phyloP scores from a whole-genome alignment of 2,113 vertebrate genomes.

The Meriones unguiculatus region DNA sequence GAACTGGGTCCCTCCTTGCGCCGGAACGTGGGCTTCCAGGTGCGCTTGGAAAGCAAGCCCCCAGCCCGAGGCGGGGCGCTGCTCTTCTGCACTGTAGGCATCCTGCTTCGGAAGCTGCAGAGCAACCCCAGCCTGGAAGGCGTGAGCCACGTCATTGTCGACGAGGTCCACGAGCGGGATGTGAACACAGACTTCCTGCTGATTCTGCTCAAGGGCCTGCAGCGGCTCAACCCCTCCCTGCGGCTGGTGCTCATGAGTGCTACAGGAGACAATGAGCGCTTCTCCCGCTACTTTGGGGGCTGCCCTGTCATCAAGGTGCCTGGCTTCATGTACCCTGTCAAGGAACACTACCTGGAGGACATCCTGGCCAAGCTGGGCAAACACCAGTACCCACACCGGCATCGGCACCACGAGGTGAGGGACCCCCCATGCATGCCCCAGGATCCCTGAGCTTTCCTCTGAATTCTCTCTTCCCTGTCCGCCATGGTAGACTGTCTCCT shows the following conservation, averaged over 20 bases:
- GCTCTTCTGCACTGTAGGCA: conserved; percentile 98
- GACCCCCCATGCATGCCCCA: accelerated
- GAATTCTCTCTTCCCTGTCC: background rate
- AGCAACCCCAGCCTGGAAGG: conserved; percentile 93
- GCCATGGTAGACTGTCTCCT: background rate
- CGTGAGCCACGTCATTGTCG: conserved; percentile 96
- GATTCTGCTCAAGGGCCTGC: conserved; percentile 91
- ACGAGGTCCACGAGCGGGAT: conserved; percentile 98
- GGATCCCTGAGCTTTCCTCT: background rate
- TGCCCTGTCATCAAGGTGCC: conserved; percentile 95
- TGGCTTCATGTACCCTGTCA: conserved; percentile 97
- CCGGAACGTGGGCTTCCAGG: conserved; percentile 95
- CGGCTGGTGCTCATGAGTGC: conserved; percentile 97
- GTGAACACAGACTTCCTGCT: conserved; percentile 98
- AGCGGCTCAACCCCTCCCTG: conserved; percentile 90
- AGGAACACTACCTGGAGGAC: conserved; percentile 95
- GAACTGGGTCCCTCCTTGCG: conserved; percentile 94
- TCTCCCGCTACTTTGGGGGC: conserved; percentile 93
- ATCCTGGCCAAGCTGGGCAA: conserved; percentile 92
- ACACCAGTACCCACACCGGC: conserved; percentile 84
- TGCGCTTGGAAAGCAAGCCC: conserved; percentile 95
- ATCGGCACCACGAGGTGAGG: conserved; percentile 87
- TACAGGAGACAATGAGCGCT: conserved; percentile 94
- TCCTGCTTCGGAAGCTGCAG: conserved; percentile 96
- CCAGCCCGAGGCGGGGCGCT: conserved; percentile 92